A percentile compares a stretch with the other conserved stretches of the same genome.
phyloP scores from a whole-genome alignment of 2,797 vertebrate genomes.

The Pseudotriccus pelzelni region DNA sequence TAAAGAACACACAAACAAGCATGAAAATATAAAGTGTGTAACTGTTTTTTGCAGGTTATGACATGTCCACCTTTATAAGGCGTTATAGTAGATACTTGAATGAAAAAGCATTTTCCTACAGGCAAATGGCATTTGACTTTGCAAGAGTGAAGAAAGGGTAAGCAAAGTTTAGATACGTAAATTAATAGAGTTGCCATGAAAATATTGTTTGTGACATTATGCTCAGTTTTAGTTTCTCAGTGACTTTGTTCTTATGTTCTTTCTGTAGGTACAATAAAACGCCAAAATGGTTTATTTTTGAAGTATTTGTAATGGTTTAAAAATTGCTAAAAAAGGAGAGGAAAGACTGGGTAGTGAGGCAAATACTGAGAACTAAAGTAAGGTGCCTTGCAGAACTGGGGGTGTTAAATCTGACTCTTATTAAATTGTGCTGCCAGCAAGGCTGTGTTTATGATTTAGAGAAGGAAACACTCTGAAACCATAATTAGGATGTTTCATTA shows the following conservation, averaged over 20 bases:
- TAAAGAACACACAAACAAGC: not conserved
- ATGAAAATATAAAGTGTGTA: not conserved
- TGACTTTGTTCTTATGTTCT: not conserved
- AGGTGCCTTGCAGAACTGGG: not conserved
- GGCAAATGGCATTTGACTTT: constrained; percentile 99
- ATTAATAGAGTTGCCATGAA: not conserved
- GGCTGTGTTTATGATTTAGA: not conserved
- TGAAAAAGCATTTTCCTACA: constrained; percentile 98
- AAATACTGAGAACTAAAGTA: not conserved
- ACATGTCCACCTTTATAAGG: constrained; percentile 99
- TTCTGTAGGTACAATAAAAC: not conserved
- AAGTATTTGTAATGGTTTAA: not conserved
- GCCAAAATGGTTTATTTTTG: not conserved
- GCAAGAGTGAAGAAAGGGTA: constrained; percentile 99
- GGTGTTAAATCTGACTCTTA: not conserved
- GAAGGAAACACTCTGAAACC: not conserved
- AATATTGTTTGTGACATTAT: not conserved
- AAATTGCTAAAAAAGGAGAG: not conserved
- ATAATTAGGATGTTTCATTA: not conserved
- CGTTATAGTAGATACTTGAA: constrained; percentile 98
- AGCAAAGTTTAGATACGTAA: not conserved
- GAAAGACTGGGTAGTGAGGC: not conserved
- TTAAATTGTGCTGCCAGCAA: not conserved
- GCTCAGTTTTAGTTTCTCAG: not conserved
- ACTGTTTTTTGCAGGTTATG: constrained; percentile 84